These are phyloP conservation scores for Rhinatrema bivittatum DNA, from an alignment of 2,797 vertebrate species.

Conservation along the genomic window DNA sequence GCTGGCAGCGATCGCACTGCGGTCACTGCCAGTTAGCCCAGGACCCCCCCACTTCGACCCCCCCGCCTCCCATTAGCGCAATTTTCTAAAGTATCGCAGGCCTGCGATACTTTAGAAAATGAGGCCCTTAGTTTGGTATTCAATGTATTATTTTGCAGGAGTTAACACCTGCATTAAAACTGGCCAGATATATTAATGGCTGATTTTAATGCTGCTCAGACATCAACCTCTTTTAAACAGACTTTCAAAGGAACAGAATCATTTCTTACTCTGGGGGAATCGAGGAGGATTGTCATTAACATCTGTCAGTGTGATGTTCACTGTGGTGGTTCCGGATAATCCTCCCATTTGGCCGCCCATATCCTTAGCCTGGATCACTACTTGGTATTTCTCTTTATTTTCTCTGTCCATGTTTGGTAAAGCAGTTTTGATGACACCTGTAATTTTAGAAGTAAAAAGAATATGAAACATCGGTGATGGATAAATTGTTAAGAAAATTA, in stretches of 20 bases:
- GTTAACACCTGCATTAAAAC: too few relatives aligned
- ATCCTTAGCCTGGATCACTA: slow-evolving; percentile 69
- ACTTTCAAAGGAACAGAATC: slow-evolving; percentile 7
- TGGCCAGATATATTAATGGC: too few relatives aligned
- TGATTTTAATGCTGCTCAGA: too few relatives aligned
- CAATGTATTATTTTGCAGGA: too few relatives aligned
- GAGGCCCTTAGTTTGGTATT: too few relatives aligned
- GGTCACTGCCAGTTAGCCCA: too few relatives aligned
- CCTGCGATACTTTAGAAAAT: too few relatives aligned
- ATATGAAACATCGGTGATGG: slow-evolving; percentile 1
- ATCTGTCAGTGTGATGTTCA: slow-evolving; percentile 63
- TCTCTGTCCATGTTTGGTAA: slow-evolving; percentile 70
- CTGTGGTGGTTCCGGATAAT: slow-evolving; percentile 59
- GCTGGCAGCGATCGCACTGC: too few relatives aligned
- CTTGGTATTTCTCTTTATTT: slow-evolving; percentile 66
- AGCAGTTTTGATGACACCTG: slow-evolving; percentile 70
- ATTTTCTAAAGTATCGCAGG: too few relatives aligned
- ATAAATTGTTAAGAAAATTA: slow-evolving; percentile 6
- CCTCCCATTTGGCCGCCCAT: slow-evolving; percentile 73
- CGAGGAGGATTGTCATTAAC: slow-evolving; percentile 67
- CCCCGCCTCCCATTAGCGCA: too few relatives aligned
- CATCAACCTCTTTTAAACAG: too few relatives aligned
- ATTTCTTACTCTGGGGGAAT: slow-evolving; percentile 61
- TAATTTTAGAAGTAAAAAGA: slow-evolving; percentile 26
- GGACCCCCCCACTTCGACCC: too few relatives aligned